A percentile compares a stretch with the other conserved stretches of the same genome.
Conservation (phyloP, 2,888 invertebrate species). For the Nephrotoma flavescens region DNA sequence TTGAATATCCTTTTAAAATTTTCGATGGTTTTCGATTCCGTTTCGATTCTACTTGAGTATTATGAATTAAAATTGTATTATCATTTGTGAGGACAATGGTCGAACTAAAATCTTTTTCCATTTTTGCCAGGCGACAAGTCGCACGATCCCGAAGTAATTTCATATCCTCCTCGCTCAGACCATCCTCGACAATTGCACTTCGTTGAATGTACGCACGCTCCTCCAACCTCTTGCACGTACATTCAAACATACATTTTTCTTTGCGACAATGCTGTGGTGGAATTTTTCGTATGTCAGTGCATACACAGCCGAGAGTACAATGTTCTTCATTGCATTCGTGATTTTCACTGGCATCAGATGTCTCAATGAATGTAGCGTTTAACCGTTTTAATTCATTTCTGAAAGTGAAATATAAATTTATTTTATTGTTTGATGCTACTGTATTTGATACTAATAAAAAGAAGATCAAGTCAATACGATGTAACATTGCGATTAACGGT, state of each 20-base stretch:
- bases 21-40: constrained; percentile 35
- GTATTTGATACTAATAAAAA: too few species aligned
- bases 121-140: constrained; percentile 42
- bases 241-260: constrained; percentile 33
- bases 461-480: too few species aligned
- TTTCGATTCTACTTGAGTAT: constrained; percentile 31
- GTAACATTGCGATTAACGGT: too few species aligned
- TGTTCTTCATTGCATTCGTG: constrained; percentile 36
- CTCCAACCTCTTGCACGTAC: constrained; percentile 25
- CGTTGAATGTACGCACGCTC: background rate
- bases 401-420: constrained; percentile 8
- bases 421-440: background rate
- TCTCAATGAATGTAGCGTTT: constrained; percentile 49
- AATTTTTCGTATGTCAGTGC: constrained; percentile 35
- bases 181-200: background rate
- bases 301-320: constrained; percentile 52
- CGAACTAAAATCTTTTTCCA: constrained; percentile 57
- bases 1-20: constrained; percentile 22
- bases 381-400: constrained; percentile 41
- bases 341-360: constrained; percentile 10
- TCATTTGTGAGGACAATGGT: constrained; percentile 51
- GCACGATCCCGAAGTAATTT: constrained; percentile 28
- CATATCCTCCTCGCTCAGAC: constrained; percentile 26
- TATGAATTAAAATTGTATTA: constrained; percentile 47
- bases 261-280: constrained; percentile 44